Percentiles rank a stretch among this genome's conserved stretches.
Evolutionary conservation across 2,888 invertebrate genomes (phyloP).

Genomic region (Gastrophysa polygoni): DNA sequence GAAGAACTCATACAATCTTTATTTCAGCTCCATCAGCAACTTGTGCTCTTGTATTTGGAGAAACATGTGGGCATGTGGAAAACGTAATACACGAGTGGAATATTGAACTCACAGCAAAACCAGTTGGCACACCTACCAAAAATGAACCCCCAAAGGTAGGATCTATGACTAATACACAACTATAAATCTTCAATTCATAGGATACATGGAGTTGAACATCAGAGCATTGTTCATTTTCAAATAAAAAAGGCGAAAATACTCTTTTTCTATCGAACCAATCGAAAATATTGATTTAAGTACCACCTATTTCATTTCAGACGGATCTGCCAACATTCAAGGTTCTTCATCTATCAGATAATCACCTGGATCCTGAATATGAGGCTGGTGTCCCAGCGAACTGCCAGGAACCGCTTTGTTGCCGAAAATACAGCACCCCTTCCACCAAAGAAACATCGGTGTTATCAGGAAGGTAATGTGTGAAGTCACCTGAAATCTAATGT

Average conservation of each 20-base stretch:
- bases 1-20: neutral
- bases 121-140: slow-evolving; percentile 61
- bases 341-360: slow-evolving; percentile 95
- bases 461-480: slow-evolving; percentile 79
- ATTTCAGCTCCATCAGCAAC: slow-evolving; percentile 78
- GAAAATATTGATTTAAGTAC: no score
- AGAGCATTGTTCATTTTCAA: no score
- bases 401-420: slow-evolving; percentile 92
- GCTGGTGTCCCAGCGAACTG: slow-evolving; percentile 90
- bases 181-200: no score
- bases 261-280: no score
- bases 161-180: no score
- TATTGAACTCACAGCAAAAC: slow-evolving; percentile 84
- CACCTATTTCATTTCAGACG: slow-evolving; percentile 52
- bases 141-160: slow-evolving; percentile 67
- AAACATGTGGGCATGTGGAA: slow-evolving; percentile 84
- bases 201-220: no score
- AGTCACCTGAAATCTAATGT: no score
- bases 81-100: slow-evolving; percentile 90
- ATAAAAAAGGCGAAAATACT: no score
- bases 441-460: slow-evolving; percentile 66
- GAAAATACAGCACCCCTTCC: slow-evolving; percentile 78
- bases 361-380: slow-evolving; percentile 90
- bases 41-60: slow-evolving; percentile 89
- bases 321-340: slow-evolving; percentile 86